These are phyloP conservation scores for Eulemur coronatus DNA, from an alignment of 2,797 vertebrate species.

Conservation along the genomic window DNA sequence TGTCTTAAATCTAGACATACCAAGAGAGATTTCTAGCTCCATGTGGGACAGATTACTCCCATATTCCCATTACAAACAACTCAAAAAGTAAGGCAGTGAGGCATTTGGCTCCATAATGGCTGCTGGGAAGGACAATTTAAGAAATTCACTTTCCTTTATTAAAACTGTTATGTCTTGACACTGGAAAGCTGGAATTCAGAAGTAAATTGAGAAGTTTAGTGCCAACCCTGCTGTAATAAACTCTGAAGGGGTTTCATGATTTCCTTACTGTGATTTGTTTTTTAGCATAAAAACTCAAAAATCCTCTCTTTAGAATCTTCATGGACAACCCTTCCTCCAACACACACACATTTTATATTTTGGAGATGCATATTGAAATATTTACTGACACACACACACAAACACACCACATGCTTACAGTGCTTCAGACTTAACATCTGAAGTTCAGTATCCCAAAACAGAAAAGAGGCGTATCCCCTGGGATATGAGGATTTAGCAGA, in stretches of 20 bases:
- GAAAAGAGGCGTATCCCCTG: neutral
- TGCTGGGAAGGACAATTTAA: neutral
- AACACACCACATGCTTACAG: neutral
- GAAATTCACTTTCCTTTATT: neutral
- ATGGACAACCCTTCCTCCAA: neutral
- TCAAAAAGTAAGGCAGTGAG: neutral
- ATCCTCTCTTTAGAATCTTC: neutral
- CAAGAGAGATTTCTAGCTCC: neutral
- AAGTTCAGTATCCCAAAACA: neutral
- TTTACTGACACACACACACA: neutral
- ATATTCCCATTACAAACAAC: neutral
- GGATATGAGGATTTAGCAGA: neutral
- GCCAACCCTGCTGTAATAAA: neutral
- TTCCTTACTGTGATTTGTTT: conserved; percentile 12
- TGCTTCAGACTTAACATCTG: neutral
- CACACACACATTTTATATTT: neutral
- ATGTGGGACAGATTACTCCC: neutral
- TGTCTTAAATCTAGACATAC: conserved; percentile 45
- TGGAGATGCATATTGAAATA: neutral
- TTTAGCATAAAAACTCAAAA: neutral
- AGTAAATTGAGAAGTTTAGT: neutral
- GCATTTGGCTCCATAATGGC: neutral
- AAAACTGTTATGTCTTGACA: neutral
- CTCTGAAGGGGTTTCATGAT: neutral
- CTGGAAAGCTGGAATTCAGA: conserved; percentile 10